Base-by-base conservation (phyloP, 2,113 vertebrate genomes). In the Phalacrocorax brasilianus region DNA sequence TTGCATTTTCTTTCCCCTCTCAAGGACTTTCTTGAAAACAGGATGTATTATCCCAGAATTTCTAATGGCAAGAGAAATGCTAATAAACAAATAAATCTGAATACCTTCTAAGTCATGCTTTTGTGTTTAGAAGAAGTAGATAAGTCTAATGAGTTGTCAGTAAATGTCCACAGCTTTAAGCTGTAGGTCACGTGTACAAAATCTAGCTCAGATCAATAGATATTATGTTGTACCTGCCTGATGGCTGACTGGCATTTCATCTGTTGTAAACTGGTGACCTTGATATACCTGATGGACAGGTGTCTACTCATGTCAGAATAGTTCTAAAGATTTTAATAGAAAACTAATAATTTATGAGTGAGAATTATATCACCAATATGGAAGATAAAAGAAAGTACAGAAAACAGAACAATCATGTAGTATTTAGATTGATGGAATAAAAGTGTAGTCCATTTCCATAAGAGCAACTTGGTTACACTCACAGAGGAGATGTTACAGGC, bases 41-140 rank as follows among this genome's bases (percentile, higher is more conserved):
- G 77, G 67, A 38, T 96, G 44, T 91, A 81, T 95, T 96, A 94
- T 85, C 91, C 87, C 76, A 93, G 49, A 88, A 95, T 76, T 94
- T 98, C 93, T 97, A 92, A 86, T 84, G 70, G 32, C 81, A 84
- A 70, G 62, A 92, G 93, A 96, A 96, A 97, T 96, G 67, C 85
- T 97, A 95, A 94, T 94, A 91, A 93, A 92, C 85, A 96, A 74
- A 92, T 92, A 97, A 93, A 97, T 97, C 81, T 96, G 59, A 89
- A 86, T 73, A 95, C 55, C 59, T 96, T 72, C 81, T 84, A 95
- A 89, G 50, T 95, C 85, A 65, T 66, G n/a, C 47, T 66, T 56
- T 73, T 96, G 17, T 93, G 14, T 93, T 97, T 74, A 77, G 74
- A 78, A 81, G 45, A 85, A 44, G 14, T 88, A 67, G 40, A 24